Percentiles rank a stretch among this genome's conserved stretches.
phyloP scores from a whole-genome alignment of 2,113 vertebrate genomes.

The Platichthys flesus region DNA sequence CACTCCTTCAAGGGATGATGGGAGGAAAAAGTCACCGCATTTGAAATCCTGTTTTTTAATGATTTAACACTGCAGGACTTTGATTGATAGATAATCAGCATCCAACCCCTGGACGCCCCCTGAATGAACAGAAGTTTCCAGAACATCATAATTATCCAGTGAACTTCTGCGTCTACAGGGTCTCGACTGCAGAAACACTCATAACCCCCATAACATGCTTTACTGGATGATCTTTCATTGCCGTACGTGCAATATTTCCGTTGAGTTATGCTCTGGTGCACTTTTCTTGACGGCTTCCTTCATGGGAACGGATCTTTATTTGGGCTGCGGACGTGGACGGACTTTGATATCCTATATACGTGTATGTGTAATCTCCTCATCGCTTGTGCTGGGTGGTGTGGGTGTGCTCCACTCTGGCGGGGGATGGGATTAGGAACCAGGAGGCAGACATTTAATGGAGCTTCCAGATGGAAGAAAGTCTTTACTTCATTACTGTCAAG shows the following conservation, averaged over 20 bases:
- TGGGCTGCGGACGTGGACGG: constrained; percentile 18
- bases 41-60: constrained; percentile 27
- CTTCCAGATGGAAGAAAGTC: constrained; percentile 74
- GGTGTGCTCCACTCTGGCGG: constrained; percentile 41
- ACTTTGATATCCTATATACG: constrained; percentile 66
- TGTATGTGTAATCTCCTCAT: constrained; percentile 57
- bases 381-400: constrained; percentile 32
- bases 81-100: constrained; percentile 58
- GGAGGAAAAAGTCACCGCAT: constrained; percentile 22
- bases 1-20: constrained; percentile 37
- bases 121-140: constrained; percentile 58
- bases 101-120: constrained; percentile 29
- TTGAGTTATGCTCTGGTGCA: constrained; percentile 35
- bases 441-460: constrained; percentile 63
- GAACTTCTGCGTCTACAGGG: constrained; percentile 21
- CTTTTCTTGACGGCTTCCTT: constrained; percentile 55
- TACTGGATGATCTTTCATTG: constrained; percentile 37
- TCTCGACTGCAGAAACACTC: constrained; percentile 56
- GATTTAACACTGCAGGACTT: constrained; percentile 39
- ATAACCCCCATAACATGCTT: constrained; percentile 37
- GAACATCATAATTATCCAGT: constrained; percentile 31
- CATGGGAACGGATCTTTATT: constrained; percentile 67
- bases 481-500: constrained; percentile 71
- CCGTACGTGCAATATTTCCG: constrained; percentile 52
- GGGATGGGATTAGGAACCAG: constrained; percentile 58